Percentiles rank a stretch among this genome's conserved stretches.
Evolutionary conservation across 2,113 vertebrate species (phyloP).

Genomic region (Coregonus clupeaformis): DNA sequence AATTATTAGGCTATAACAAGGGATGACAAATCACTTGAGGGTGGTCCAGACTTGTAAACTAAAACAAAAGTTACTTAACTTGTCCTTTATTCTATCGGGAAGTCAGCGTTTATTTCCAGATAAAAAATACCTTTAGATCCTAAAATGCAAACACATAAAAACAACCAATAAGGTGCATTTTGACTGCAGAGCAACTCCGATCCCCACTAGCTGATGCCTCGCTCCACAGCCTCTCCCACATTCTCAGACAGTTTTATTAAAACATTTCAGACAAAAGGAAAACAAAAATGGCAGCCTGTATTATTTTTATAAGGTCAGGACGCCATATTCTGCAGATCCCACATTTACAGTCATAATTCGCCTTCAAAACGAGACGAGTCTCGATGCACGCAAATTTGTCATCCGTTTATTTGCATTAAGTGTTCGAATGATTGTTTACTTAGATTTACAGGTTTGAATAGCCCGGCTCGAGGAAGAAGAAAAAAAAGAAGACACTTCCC

Average conservation of each 20-base stretch:
- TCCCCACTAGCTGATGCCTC: slow-evolving; percentile 57
- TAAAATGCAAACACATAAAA: background rate
- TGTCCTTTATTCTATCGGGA: slow-evolving; percentile 47
- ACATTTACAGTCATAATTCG: slow-evolving; percentile 56
- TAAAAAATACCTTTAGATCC: background rate
- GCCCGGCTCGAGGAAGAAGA: slow-evolving; percentile 79
- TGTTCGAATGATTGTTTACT: slow-evolving; percentile 85
- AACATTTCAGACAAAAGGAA: slow-evolving; percentile 92
- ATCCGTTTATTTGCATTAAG: slow-evolving; percentile 78
- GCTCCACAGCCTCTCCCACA: slow-evolving; percentile 83
- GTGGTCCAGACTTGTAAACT: too few species aligned
- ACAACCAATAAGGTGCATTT: background rate
- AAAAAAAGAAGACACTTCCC: slow-evolving; percentile 77
- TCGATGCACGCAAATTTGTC: slow-evolving; percentile 34
- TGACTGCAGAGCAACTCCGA: background rate
- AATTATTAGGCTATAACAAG: too few species aligned
- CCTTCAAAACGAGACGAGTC: background rate
- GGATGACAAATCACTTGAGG: too few species aligned
- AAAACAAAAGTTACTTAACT: slow-evolving; percentile 38
- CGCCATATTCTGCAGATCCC: slow-evolving; percentile 96
- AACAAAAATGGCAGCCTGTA: slow-evolving; percentile 98
- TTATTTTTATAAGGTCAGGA: slow-evolving; percentile 91
- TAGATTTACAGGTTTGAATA: slow-evolving; percentile 90
- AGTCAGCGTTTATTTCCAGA: slow-evolving; percentile 30
- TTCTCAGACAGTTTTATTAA: slow-evolving; percentile 91